Conservation (phyloP, 1,140 invertebrate species). For the Drosophila subpulchrella region DNA sequence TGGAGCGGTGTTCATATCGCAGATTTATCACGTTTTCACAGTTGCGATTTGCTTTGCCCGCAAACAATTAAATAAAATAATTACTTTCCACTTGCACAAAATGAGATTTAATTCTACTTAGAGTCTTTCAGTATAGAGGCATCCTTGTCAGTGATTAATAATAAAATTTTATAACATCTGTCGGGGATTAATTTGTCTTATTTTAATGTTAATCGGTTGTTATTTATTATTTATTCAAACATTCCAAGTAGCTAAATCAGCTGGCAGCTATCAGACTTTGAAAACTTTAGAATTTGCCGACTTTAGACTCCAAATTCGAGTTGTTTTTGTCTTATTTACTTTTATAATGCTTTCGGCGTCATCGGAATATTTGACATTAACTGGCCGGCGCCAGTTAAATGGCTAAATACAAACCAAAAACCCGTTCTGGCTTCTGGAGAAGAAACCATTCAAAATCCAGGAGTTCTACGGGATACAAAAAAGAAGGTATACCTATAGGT, state of each 20-base stretch:
- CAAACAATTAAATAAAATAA: constrained; percentile 29
- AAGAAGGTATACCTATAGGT: not conserved
- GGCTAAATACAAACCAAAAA: constrained; percentile 9
- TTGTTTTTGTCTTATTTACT: constrained; percentile 42
- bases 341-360: constrained; percentile 56
- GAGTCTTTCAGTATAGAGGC: not conserved
- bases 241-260: not conserved
- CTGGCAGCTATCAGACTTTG: constrained; percentile 9
- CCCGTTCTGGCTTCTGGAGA: constrained; percentile 24
- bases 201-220: not conserved
- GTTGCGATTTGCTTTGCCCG: constrained; percentile 3
- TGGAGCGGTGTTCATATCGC: constrained; percentile 21
- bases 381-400: constrained; percentile 13
- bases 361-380: constrained; percentile 16
- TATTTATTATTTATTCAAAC: constrained; percentile 1
- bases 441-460: not conserved
- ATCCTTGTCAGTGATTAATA: not conserved
- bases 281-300: constrained; percentile 2
- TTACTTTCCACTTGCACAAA: constrained; percentile 30
- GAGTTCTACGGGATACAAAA: not conserved
- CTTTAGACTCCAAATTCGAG: constrained; percentile 10
- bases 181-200: not conserved
- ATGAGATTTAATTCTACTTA: constrained; percentile 35
- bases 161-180: not conserved
- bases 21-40: constrained; percentile 42